A percentile compares a stretch with the other conserved stretches of the same genome.
Evolutionary conservation across 2,113 vertebrate genomes (phyloP).

Genomic region (Corvus moneduloides): DNA sequence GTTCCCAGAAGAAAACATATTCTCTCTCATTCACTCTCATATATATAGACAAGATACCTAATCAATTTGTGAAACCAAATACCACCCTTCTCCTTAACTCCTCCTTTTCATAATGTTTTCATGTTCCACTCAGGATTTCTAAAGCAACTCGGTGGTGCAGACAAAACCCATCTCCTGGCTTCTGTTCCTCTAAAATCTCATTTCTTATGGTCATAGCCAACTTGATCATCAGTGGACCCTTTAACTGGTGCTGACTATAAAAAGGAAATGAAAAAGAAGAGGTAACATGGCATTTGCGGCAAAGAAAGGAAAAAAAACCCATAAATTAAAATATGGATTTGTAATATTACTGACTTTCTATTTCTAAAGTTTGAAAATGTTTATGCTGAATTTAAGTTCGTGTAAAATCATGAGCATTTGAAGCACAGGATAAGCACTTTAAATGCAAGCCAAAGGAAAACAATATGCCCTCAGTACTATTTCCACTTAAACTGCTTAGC

Average conservation of each 20-base stretch:
- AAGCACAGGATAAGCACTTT: conserved; percentile 3
- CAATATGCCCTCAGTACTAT: background rate
- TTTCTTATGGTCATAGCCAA: background rate
- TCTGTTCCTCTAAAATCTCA: background rate
- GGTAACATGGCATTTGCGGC: background rate
- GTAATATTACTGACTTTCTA: background rate
- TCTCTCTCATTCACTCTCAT: background rate
- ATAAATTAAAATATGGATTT: background rate
- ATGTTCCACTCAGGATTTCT: background rate
- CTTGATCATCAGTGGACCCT: background rate
- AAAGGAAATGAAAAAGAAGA: background rate
- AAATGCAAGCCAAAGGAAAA: conserved; percentile 16
- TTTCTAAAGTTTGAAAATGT: background rate
- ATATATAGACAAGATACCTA: background rate
- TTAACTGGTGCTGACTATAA: background rate
- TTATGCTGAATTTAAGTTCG: background rate
- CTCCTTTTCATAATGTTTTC: background rate
- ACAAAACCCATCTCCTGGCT: background rate
- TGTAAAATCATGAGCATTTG: background rate
- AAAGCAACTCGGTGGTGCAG: background rate
- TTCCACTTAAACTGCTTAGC: conserved; percentile 64
- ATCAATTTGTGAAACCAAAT: background rate
- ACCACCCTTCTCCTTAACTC: background rate
- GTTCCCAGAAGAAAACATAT: background rate
- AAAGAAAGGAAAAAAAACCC: background rate